These are phyloP conservation scores for Siderastrea radians DNA, from an alignment of 92 coral and sea anemone species.

Conservation along the genomic window DNA sequence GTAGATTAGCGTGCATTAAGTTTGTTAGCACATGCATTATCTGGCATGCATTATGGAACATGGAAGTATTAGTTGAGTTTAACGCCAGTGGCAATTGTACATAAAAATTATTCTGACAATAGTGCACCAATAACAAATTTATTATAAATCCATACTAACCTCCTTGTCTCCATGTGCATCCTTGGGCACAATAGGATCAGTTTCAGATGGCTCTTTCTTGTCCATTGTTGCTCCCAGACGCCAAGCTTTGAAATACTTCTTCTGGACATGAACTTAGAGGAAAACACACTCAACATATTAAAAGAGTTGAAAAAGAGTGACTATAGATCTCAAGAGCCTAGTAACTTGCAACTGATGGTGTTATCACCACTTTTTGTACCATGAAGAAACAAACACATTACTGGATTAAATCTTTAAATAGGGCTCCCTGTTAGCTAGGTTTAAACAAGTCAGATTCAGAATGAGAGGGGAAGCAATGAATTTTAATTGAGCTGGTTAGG, in stretches of 20 bases:
- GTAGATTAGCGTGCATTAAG: not conserved
- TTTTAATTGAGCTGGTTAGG: too few species aligned
- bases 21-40: not conserved
- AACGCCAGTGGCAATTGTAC: not conserved
- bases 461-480: too few species aligned
- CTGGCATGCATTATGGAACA: not conserved
- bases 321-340: too few species aligned
- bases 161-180: conserved; percentile 74
- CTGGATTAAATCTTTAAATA: too few species aligned
- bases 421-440: too few species aligned
- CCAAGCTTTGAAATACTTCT: conserved; percentile 97
- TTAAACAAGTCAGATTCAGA: too few species aligned
- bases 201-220: conserved; percentile 84
- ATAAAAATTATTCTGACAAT: not conserved
- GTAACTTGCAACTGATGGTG: too few species aligned
- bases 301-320: too few species aligned
- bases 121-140: not conserved
- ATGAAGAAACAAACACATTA: too few species aligned
- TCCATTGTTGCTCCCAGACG: conserved; percentile 92
- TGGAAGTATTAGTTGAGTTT: not conserved
- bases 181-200: conserved; percentile 90
- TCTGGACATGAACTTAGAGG: conserved; percentile 79
- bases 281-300: not conserved
- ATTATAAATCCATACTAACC: conserved; percentile 18
- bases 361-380: too few species aligned